These are phyloP conservation scores for Cyclura pinguis DNA, from an alignment of 2,797 vertebrate species.

Conservation along the genomic window DNA sequence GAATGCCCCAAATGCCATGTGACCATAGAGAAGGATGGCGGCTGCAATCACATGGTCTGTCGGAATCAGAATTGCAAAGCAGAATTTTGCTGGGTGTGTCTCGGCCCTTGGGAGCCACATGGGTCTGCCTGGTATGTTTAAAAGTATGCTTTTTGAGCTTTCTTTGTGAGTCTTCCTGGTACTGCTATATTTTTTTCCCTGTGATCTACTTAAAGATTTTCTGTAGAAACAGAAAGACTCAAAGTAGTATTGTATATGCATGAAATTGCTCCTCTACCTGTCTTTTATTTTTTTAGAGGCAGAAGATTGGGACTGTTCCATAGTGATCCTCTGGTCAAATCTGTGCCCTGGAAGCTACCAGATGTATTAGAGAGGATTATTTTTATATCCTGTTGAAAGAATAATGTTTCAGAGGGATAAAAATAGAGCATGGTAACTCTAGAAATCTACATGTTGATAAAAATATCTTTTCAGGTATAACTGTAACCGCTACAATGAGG, in stretches of 20 bases:
- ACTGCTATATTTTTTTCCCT: background rate
- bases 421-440: background rate
- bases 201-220: background rate
- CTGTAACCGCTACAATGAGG: constrained; percentile 99
- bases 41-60: constrained; percentile 99
- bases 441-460: constrained; percentile 28
- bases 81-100: constrained; percentile 99
- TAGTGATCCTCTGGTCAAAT: background rate
- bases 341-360: background rate
- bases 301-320: background rate
- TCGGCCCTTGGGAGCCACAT: constrained; percentile 99
- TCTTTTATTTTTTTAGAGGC: no score
- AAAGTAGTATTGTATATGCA: background rate
- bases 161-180: no score
- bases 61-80: constrained; percentile 99
- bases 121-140: constrained; percentile 96
- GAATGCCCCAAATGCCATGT: constrained; percentile 99
- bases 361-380: background rate
- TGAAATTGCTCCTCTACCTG: background rate
- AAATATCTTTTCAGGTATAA: constrained; percentile 90
- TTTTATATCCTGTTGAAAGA: background rate
- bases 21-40: constrained; percentile 99
- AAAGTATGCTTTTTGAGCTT: background rate
- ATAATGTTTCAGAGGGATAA: background rate
- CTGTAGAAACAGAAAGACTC: background rate